phyloP scores from a whole-genome alignment of 23 tunicate genomes.

The Styela clava region DNA sequence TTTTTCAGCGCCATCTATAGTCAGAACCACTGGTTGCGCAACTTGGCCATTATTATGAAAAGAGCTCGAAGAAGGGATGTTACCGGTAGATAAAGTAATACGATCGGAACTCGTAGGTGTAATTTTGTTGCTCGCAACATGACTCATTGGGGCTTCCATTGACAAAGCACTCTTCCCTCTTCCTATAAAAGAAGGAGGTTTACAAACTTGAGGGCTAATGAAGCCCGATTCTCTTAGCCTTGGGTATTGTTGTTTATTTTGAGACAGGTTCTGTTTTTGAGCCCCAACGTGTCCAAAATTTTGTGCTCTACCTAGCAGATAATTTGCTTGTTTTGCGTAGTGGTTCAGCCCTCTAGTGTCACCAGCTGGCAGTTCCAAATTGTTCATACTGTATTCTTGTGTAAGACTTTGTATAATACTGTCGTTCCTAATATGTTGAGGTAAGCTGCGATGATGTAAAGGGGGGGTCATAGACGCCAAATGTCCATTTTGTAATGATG shows the following conservation, averaged over 20 bases:
- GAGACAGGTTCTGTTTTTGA: background rate
- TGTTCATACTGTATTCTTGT: background rate
- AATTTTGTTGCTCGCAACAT: background rate
- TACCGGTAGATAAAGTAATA: background rate
- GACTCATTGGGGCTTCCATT: background rate
- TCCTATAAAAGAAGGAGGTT: slow-evolving; percentile 53
- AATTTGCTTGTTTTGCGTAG: slow-evolving; percentile 10
- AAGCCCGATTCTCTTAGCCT: slow-evolving; percentile 18
- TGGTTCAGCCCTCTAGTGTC: slow-evolving; percentile 5
- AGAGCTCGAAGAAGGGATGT: background rate
- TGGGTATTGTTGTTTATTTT: background rate
- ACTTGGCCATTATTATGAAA: background rate
- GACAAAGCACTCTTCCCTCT: slow-evolving; percentile 40
- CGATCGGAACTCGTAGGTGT: background rate
- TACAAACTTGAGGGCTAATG: slow-evolving; percentile 59
- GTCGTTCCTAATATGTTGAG: slow-evolving; percentile 6
- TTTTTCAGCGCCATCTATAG: slow-evolving; percentile 18
- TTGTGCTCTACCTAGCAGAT: background rate
- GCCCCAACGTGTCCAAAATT: background rate
- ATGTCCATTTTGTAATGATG: background rate
- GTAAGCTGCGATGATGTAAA: background rate
- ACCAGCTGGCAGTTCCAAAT: background rate
- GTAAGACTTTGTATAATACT: slow-evolving; percentile 5
- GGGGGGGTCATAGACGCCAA: background rate
- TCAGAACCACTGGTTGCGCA: background rate